These are phyloP conservation scores for Geococcyx californianus DNA, from an alignment of 2,113 vertebrate species.

Conservation along the genomic window DNA sequence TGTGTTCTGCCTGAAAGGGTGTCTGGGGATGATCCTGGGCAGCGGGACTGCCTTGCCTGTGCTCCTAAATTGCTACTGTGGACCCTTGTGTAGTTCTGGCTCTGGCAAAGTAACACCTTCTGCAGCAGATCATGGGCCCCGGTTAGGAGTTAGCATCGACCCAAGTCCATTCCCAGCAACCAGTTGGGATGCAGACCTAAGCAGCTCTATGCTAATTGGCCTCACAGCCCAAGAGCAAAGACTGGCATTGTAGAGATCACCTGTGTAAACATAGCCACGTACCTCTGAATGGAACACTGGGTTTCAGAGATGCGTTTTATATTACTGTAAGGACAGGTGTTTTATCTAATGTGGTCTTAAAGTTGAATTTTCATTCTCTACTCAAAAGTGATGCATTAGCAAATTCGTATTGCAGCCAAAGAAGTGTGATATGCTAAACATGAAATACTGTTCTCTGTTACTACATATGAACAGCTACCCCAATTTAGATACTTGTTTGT, in stretches of 20 bases:
- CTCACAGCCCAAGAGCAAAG: neutral
- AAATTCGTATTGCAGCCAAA: neutral
- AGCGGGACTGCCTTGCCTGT: neutral
- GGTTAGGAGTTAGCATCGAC: neutral
- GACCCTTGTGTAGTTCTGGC: neutral
- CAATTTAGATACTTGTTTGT: neutral
- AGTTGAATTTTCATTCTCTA: neutral
- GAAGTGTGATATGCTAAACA: neutral
- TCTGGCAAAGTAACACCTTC: neutral
- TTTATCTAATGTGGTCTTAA: neutral
- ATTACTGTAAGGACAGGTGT: neutral
- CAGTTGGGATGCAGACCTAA: neutral
- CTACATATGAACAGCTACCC: neutral
- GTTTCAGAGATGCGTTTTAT: neutral
- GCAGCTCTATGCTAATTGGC: neutral
- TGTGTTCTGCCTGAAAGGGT: accelerated
- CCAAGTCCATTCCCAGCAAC: neutral
- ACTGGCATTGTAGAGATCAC: neutral
- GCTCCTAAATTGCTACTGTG: neutral
- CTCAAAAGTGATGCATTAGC: neutral
- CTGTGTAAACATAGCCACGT: neutral
- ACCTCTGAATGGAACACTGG: neutral
- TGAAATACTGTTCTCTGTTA: neutral
- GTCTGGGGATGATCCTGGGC: neutral
- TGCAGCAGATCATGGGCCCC: neutral